Evolutionary conservation across 2,113 vertebrate genomes (phyloP), one percentile per base, ranked within the genome.

Genomic region (Nothocercus nigrocapillus): DNA sequence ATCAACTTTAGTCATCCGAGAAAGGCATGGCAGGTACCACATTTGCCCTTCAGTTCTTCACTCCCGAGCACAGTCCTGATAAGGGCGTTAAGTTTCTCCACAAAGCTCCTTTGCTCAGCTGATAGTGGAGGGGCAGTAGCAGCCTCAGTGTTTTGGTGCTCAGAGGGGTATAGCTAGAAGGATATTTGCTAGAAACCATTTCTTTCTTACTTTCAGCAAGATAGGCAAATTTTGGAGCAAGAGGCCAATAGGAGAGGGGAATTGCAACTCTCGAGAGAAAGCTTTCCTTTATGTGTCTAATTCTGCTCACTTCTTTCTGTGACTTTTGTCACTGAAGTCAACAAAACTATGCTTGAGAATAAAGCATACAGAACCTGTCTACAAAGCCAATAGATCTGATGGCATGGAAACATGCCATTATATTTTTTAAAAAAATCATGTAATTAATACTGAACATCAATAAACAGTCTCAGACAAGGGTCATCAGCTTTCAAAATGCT

Each of bases 41-140:
- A 42, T 66, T 56, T 90, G 90, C 90, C 93, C 79, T 81, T 95
- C 85, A 13, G 19, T 90, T 95, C 79, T 82, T 13, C 20, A 28
- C 69, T 84, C 36, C 89, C 16, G 45, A 83, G 64, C 2, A 0
- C 2, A 11, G 62, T 2, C 3, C 76, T 88, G 78, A 72, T 82
- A 86, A 90, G 80, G 80, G n/a, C n/a, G 30, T 66, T 66, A 34
- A 24, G 40, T 28, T 73, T 28, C 49, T 45, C 47, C 40, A 62
- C 66, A 47, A 78, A 62, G 69, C 88, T 36, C 51, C 66, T 81
- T 68, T 27, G 47, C 34, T 5, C 0, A 14, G 54, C 69, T 83
- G 51, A 36, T 47, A 58, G 72, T 63, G 49, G 53, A 40, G 72
- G 70, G n/a, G 54, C 62, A 80, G 66, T 27, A 61, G 72, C 76